Base-by-base conservation (phyloP, 1,140 invertebrate genomes). In the Rhynchophorus ferrugineus region DNA sequence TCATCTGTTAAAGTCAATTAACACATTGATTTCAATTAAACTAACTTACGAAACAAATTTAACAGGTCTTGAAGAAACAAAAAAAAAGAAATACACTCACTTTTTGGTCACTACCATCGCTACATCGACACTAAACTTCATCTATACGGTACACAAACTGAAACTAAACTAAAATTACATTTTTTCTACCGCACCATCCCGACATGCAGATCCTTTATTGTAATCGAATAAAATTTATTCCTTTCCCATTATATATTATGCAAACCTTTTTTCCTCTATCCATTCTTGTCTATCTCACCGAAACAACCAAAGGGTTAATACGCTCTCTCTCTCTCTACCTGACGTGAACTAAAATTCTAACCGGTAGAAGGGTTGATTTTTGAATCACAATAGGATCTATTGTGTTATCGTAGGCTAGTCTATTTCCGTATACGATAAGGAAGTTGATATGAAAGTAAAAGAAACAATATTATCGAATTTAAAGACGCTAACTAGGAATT, bases 221-320 rank as follows among this genome's bases (percentile, higher is more conserved):
- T 44, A 44, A 36, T 49, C 42, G 18, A 44, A 36, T 42, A 44
- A 54, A 54, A 54, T 54, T 54, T 54, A 54, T 54, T 54, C 51
- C 44, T 54, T 54, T 47, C 22, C 51, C 22, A 46, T 54, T 46
- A 54, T 39, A 19, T 11, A 36, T 41, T 46, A 46, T 47, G 51
- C 44, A 46, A 47, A 54, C 51, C 51, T 46, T 47, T 54, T 44
- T 54, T 47, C 51, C 51, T 54, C 16, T 47, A 22, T 22, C 44
- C 24, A 5, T 54, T 33, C 36, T 35, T 41, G 22, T 47, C 20
- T 19, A 3, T n/a, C 43, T 19, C 22, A 6, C 20, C 20, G 1
- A 37, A 37, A 2, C n/a, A 8, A n/a, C 9, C 36, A 48, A 22
- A 37, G 7, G 11, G 22, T n/a, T 20, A 7, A 11, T 51, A 22